Percentiles rank a stretch among this genome's conserved stretches.
phyloP scores from a whole-genome alignment of 2,888 invertebrate species.

The Holacanthella duospinosa region DNA sequence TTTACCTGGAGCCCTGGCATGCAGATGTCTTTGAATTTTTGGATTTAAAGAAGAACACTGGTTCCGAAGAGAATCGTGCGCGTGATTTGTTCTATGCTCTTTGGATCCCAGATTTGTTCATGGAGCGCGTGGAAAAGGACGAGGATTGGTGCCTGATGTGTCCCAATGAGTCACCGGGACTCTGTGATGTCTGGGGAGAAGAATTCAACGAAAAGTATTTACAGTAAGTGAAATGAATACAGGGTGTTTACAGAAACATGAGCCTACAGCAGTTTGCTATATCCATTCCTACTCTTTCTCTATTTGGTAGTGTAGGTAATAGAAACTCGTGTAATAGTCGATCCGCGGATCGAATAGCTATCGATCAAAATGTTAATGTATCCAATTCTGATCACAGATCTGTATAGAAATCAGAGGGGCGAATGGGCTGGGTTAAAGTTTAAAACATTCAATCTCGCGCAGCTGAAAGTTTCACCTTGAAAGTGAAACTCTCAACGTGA shows the following conservation, averaged over 20 bases:
- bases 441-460: too few species aligned
- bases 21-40: conserved; percentile 92
- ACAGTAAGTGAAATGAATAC: conserved; percentile 44
- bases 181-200: conserved; percentile 87
- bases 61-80: conserved; percentile 87
- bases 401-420: too few species aligned
- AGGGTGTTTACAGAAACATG: too few species aligned
- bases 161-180: conserved; percentile 81
- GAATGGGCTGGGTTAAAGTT: too few species aligned
- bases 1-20: conserved; percentile 99
- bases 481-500: too few species aligned
- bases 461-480: too few species aligned
- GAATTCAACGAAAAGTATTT: conserved; percentile 81
- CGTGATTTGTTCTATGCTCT: conserved; percentile 92
- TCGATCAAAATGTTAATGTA: too few species aligned
- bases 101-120: conserved; percentile 98
- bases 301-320: too few species aligned
- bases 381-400: too few species aligned
- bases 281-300: too few species aligned
- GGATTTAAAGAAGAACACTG: conserved; percentile 85
- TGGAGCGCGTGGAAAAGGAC: conserved; percentile 80
- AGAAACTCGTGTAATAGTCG: too few species aligned
- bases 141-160: conserved; percentile 93
- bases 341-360: too few species aligned
- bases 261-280: background rate